Percentiles rank a stretch among this genome's conserved stretches.
Conservation (phyloP, 2,888 invertebrate genomes). For the Dusona sp. region DNA sequence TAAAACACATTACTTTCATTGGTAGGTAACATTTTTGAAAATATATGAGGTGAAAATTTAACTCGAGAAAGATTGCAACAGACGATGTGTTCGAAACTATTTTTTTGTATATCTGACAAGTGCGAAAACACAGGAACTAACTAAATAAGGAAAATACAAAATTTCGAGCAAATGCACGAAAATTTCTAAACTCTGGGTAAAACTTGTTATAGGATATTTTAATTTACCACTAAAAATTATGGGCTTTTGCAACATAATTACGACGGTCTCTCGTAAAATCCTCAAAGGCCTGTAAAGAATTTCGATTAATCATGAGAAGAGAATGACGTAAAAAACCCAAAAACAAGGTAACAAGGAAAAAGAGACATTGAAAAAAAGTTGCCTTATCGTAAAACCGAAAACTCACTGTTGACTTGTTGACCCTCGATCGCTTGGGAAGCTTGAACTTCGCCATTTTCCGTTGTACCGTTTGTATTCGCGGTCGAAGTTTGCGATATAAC, state of each 20-base stretch:
- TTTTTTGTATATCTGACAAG: background rate
- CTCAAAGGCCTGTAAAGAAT: slow-evolving; percentile 52
- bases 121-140: slow-evolving; percentile 46
- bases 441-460: slow-evolving; percentile 82
- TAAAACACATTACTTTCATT: background rate
- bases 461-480: slow-evolving; percentile 78
- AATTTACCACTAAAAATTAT: slow-evolving; percentile 13
- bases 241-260: slow-evolving; percentile 16
- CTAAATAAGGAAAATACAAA: slow-evolving; percentile 69
- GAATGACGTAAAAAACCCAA: slow-evolving; percentile 27
- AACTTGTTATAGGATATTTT: slow-evolving; percentile 9
- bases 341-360: background rate
- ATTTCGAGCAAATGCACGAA: slow-evolving; percentile 43
- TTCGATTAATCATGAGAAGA: slow-evolving; percentile 41
- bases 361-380: background rate
- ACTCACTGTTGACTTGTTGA: slow-evolving; percentile 83
- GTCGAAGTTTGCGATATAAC: slow-evolving; percentile 81
- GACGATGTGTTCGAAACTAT: background rate
- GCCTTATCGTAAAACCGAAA: slow-evolving; percentile 48
- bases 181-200: slow-evolving; percentile 42
- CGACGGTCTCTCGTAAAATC: slow-evolving; percentile 8
- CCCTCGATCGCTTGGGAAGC: slow-evolving; percentile 80
- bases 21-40: background rate
- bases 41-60: background rate
- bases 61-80: background rate